Evolutionary conservation across 2,888 invertebrate genomes (phyloP).

Genomic region (Tuberolachnus salignus): DNA sequence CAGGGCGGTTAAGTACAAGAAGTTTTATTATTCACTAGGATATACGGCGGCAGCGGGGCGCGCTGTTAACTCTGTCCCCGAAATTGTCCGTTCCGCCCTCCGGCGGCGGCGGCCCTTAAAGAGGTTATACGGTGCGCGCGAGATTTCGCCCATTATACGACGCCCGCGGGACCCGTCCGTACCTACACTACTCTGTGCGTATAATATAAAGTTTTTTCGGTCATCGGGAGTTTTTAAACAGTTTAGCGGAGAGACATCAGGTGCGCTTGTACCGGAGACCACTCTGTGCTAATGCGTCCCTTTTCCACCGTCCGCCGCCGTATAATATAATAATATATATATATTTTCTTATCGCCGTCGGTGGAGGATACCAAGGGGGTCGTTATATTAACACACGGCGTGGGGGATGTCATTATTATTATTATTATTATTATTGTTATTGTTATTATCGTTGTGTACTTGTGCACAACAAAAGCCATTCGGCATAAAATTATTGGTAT

Average conservation of each 20-base stretch:
- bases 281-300: slow-evolving; percentile 43
- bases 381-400: not conserved
- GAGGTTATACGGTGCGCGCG: slow-evolving; percentile 31
- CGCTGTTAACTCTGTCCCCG: not conserved
- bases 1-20: not conserved
- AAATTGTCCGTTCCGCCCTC: not conserved
- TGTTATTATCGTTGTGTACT: no score
- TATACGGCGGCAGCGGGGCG: not conserved
- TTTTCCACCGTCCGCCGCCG: not conserved
- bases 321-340: no score
- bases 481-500: slow-evolving; percentile 16
- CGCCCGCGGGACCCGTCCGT: not conserved
- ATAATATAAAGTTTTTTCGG: slow-evolving; percentile 31
- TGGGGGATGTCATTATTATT: slow-evolving; percentile 22
- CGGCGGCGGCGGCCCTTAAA: slow-evolving; percentile 8
- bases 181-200: no score
- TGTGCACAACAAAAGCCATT: slow-evolving; percentile 20
- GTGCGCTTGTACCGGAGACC: slow-evolving; percentile 44
- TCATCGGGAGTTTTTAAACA: slow-evolving; percentile 46
- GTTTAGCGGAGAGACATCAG: slow-evolving; percentile 41
- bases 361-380: not conserved
- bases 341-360: not conserved
- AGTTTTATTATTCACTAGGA: slow-evolving; percentile 11
- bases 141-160: slow-evolving; percentile 22
- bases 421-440: slow-evolving; percentile 9